A percentile compares a stretch with the other conserved stretches of the same genome.
phyloP scores from a whole-genome alignment of 2,888 invertebrate genomes.

The Caenorhabditis zanzibari region DNA sequence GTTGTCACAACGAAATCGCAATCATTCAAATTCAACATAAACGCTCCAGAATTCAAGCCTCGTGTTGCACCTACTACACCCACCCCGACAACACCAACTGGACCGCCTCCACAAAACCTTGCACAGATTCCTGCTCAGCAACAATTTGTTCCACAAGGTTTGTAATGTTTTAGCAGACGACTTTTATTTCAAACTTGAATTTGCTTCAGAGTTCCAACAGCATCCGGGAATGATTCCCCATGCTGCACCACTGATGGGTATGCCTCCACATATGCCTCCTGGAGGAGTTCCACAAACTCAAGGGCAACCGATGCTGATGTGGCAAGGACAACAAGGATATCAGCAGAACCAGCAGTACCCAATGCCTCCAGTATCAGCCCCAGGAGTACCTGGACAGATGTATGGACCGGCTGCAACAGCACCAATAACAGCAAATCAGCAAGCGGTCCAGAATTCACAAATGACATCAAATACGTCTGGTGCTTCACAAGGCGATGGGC shows the following conservation, averaged over 20 bases:
- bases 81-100: conserved; percentile 65
- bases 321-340: conserved; percentile 33
- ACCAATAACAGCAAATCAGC: conserved; percentile 9
- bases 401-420: conserved; percentile 32
- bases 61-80: conserved; percentile 56
- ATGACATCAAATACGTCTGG: conserved; percentile 20
- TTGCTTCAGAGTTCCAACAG: conserved; percentile 34
- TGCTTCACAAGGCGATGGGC: conserved; percentile 11
- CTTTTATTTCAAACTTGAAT: background rate
- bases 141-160: conserved; percentile 21
- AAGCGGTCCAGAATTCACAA: conserved; percentile 4
- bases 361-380: conserved; percentile 22
- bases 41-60: conserved; percentile 76
- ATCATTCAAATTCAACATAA: conserved; percentile 74
- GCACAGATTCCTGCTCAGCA: conserved; percentile 11
- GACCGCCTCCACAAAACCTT: conserved; percentile 11
- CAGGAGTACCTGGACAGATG: conserved; percentile 52
- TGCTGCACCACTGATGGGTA: conserved; percentile 30
- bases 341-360: conserved; percentile 20
- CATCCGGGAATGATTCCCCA: conserved; percentile 37
- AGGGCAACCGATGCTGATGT: conserved; percentile 32
- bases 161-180: background rate
- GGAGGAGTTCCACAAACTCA: conserved; percentile 30
- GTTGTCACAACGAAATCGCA: conserved; percentile 37
- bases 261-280: conserved; percentile 36